Base-by-base conservation (phyloP, 2,113 vertebrate genomes). In the Paedocypris sp. region DNA sequence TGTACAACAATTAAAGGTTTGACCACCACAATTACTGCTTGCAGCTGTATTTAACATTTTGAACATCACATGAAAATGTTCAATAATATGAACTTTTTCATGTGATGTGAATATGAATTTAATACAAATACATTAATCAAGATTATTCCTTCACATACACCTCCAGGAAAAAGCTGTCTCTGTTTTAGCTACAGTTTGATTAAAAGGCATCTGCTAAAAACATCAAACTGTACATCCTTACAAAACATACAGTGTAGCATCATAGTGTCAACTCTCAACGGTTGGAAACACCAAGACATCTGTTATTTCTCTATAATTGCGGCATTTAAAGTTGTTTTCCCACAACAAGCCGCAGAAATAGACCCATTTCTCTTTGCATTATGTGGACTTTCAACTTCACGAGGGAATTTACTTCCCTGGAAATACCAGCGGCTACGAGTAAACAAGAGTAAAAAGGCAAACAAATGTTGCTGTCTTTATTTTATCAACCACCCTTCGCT, bases 391-490 rank as follows among this genome's bases (percentile, higher is more conserved):
- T 68, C 36, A 36, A 39, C 60, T 64, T 64, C 54, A 35, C 13
- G 11, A 43, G 54, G 62, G 49, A 70, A 65, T 65, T 60, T 20
- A 25, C 23, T 28, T 45, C 12, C 28, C 41, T 64, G 33, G 42
- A 22, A 70, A 42, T 65, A 42, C 49, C 13, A 35, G 62, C 22
- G 32, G 25, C 64, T 45, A 48, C 19, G 10, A 70, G 53, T 66
- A 48, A 66, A 66, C 57, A 69, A 47, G 59, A 45, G 51, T 61
- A 54, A 66, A 70, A 71, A 63, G 53, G 64, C 52, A 67, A 67
- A 71, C 60, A 67, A 71, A 63, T 46, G 64, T 50, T 67, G 69
- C 47, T 39, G 54, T 67, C 65, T 71, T 65, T 65, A 61, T 70
- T 49, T 41, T 46, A 56, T 48, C n/a, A 29, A 26, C 31, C 22